phyloP scores from a whole-genome alignment of 2,797 vertebrate species.

The Pseudochirops cupreus region DNA sequence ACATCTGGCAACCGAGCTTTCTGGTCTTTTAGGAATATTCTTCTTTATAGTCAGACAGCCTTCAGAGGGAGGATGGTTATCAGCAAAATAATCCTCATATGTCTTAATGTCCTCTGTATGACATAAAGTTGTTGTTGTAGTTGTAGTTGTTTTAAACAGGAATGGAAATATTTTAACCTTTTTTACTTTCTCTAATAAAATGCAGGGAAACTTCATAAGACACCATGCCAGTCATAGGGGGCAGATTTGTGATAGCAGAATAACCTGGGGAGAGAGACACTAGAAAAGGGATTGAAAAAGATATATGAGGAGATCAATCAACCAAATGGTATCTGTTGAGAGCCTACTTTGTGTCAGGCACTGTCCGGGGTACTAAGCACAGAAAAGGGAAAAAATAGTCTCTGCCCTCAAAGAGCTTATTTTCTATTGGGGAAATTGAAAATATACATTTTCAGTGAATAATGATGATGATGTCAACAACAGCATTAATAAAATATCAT shows the following conservation, averaged over 20 bases:
- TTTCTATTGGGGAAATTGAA: not conserved
- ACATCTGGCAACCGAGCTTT: not conserved
- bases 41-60: not conserved
- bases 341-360: not conserved
- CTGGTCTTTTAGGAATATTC: not conserved
- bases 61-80: not conserved
- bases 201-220: not conserved
- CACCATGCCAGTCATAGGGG: not conserved
- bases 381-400: not conserved
- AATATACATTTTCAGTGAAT: not conserved
- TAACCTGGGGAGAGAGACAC: not conserved
- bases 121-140: not conserved
- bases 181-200: not conserved
- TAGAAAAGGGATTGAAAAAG: not conserved
- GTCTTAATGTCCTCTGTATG: not conserved
- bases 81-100: not conserved
- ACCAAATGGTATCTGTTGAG: not conserved
- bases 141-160: not conserved
- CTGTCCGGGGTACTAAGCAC: not conserved
- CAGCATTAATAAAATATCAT: not conserved
- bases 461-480: not conserved
- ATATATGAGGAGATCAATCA: not conserved
- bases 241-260: not conserved
- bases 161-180: not conserved
- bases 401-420: not conserved